A percentile compares a stretch with the other conserved stretches of the same genome.
Conservation (phyloP, 92 coral and sea anemone species). For the Siderastrea radians region DNA sequence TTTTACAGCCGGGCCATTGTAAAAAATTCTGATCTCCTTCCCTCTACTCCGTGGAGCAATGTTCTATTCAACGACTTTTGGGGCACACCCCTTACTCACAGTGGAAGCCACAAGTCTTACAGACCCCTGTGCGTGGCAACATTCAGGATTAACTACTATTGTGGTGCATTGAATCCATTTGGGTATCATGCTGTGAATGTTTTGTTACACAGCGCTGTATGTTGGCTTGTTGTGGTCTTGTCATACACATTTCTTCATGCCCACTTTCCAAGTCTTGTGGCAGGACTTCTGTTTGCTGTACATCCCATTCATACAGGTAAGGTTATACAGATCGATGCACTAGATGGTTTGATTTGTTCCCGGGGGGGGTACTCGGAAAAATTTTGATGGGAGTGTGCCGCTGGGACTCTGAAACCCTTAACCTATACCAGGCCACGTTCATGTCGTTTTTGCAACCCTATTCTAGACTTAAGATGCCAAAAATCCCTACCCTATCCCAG, state of each 20-base stretch:
- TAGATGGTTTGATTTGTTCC: not conserved
- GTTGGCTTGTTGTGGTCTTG: slow-evolving; percentile 81
- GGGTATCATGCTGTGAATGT: slow-evolving; percentile 94
- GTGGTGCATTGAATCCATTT: slow-evolving; percentile 84
- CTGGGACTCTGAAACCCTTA: too few species aligned
- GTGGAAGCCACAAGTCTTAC: slow-evolving; percentile 99
- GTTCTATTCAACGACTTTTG: slow-evolving; percentile 94
- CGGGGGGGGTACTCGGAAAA: too few species aligned
- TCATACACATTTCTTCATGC: slow-evolving; percentile 75
- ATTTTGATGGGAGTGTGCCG: too few species aligned
- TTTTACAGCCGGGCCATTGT: slow-evolving; percentile 90
- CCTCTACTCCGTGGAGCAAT: slow-evolving; percentile 93
- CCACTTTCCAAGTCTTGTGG: slow-evolving; percentile 77
- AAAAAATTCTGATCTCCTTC: slow-evolving; percentile 91
- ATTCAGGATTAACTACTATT: slow-evolving; percentile 88
- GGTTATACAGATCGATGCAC: not conserved
- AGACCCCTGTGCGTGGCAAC: slow-evolving; percentile 98
- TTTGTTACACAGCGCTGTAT: slow-evolving; percentile 81
- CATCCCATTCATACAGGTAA: slow-evolving; percentile 98
- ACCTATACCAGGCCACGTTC: too few species aligned
- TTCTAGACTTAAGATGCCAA: too few species aligned
- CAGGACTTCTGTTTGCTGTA: slow-evolving; percentile 93
- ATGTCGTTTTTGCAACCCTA: too few species aligned
- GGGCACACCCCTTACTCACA: slow-evolving; percentile 99
- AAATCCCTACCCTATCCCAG: too few species aligned